phyloP scores from a whole-genome alignment of 2,797 vertebrate genomes.

The Brachymystax lenok region DNA sequence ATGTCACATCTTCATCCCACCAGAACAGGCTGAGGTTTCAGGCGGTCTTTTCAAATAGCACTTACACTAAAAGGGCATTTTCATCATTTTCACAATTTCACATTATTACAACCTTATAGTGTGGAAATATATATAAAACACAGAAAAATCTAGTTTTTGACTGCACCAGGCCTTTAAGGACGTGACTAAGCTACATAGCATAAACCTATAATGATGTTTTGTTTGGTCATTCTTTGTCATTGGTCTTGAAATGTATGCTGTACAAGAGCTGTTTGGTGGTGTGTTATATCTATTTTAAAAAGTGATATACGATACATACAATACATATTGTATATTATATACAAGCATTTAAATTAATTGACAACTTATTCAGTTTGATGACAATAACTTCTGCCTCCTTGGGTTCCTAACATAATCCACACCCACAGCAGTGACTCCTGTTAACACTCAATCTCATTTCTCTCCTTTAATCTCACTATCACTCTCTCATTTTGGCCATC shows the following conservation, averaged over 20 bases:
- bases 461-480: slow-evolving; percentile 18
- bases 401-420: not conserved
- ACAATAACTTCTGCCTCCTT: not conserved
- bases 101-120: no score
- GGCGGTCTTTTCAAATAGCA: no score
- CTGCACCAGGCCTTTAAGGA: not conserved
- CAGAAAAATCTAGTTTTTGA: no score
- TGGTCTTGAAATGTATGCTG: not conserved
- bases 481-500: not conserved
- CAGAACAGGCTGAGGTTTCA: no score
- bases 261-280: not conserved
- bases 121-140: no score
- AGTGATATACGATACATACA: no score
- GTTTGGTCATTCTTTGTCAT: not conserved
- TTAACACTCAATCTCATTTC: slow-evolving; percentile 5
- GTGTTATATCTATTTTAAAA: not conserved
- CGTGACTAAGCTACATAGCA: not conserved
- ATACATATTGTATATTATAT: no score
- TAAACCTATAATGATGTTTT: not conserved
- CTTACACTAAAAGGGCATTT: no score
- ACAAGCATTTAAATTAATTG: no score
- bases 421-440: not conserved
- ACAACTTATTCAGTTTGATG: no score
- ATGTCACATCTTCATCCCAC: no score
- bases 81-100: no score